phyloP scores from a whole-genome alignment of 2,888 invertebrate genomes.

The Ametastegia equiseti region DNA sequence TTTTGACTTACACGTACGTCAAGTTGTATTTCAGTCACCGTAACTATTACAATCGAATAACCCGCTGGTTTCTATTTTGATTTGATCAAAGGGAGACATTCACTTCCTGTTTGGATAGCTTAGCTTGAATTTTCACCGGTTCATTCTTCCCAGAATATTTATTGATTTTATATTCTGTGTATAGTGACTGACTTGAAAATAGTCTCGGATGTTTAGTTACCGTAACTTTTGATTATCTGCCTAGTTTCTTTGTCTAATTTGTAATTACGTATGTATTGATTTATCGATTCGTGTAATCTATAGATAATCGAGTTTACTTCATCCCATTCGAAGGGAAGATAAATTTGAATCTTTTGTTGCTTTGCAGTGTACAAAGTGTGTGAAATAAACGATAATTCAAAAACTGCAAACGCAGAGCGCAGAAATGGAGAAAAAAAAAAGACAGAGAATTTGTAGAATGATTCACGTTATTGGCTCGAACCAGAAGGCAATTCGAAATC shows the following conservation, averaged over 20 bases:
- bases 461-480: conserved; percentile 11
- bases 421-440: background rate
- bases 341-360: background rate
- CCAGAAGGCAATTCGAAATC: background rate
- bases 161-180: background rate
- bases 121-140: too few relatives aligned
- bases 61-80: background rate
- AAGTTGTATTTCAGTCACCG: too few relatives aligned
- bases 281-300: background rate
- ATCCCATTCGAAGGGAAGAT: background rate
- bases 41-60: too few relatives aligned
- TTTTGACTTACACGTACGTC: too few relatives aligned
- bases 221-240: background rate
- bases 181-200: too few relatives aligned
- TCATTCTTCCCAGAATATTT: background rate
- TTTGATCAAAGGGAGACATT: background rate
- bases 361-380: background rate
- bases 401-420: background rate
- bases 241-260: too few relatives aligned
- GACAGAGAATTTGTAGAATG: background rate
- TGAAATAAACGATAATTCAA: background rate
- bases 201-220: too few relatives aligned
- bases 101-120: background rate
- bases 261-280: too few relatives aligned
- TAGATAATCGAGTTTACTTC: background rate